These are phyloP conservation scores for Abscondita cerata DNA, from an alignment of 2,888 invertebrate species.

Conservation along the genomic window DNA sequence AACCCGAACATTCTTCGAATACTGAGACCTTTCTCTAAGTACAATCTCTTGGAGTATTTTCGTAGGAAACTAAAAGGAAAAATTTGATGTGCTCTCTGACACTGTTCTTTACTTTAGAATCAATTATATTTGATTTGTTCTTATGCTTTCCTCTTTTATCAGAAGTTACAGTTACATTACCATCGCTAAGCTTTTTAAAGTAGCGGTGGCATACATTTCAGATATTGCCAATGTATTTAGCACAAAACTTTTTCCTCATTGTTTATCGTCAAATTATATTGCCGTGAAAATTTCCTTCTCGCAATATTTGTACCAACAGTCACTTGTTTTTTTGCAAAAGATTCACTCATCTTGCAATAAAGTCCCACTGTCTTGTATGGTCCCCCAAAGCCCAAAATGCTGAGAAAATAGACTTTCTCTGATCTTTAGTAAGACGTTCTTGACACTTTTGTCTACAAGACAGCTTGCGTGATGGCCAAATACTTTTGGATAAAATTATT, in stretches of 20 bases:
- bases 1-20: conserved; percentile 19
- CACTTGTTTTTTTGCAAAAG: background rate
- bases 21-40: conserved; percentile 15
- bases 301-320: background rate
- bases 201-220: conserved; percentile 8
- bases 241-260: conserved; percentile 4
- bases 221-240: conserved; percentile 11
- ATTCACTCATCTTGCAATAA: background rate
- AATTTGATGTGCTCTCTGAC: conserved; percentile 14
- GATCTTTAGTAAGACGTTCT: too few relatives aligned
- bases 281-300: background rate
- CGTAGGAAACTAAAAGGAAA: conserved; percentile 11
- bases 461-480: background rate
- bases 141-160: conserved; percentile 9
- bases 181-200: conserved; percentile 7
- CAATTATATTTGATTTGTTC: conserved; percentile 4
- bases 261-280: background rate
- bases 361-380: background rate
- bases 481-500: conserved; percentile 1
- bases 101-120: conserved; percentile 6
- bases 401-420: conserved; percentile 9
- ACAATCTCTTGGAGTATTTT: conserved; percentile 15
- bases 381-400: conserved; percentile 3
- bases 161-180: too few relatives aligned
- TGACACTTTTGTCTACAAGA: conserved; percentile 12